These are phyloP conservation scores for Isaurus tuberculatus DNA, from an alignment of 92 coral and sea anemone genomes.

Conservation along the genomic window DNA sequence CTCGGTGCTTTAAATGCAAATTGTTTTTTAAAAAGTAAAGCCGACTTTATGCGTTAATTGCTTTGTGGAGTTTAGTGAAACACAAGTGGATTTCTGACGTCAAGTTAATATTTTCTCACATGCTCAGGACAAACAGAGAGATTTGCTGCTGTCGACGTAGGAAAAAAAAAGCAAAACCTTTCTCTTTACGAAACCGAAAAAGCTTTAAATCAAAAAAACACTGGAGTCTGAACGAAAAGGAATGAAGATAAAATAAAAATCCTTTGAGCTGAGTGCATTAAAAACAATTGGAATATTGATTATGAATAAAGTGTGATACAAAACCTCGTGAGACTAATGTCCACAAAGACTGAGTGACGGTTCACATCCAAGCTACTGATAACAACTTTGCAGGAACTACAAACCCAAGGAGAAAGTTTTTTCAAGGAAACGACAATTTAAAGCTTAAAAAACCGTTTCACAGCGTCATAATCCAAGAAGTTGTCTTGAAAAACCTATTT, in stretches of 20 bases:
- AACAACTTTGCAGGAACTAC: background rate
- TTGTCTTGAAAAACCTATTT: conserved; percentile 6
- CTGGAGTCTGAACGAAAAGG: too few relatives aligned
- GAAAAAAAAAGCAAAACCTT: background rate
- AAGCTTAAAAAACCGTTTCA: conserved; percentile 5
- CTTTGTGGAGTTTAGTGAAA: background rate
- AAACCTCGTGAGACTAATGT: too few relatives aligned
- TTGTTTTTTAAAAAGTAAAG: background rate
- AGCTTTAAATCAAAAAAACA: too few relatives aligned
- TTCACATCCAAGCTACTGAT: background rate
- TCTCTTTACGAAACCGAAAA: too few relatives aligned
- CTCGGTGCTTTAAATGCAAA: conserved; percentile 22
- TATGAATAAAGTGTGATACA: too few relatives aligned
- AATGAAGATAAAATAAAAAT: too few relatives aligned
- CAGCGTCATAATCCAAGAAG: background rate
- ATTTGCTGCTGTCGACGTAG: background rate
- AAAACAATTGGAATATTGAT: too few relatives aligned
- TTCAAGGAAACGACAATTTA: background rate
- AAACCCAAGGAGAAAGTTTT: background rate
- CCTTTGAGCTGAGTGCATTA: too few relatives aligned
- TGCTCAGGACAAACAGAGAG: background rate
- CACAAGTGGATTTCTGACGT: background rate
- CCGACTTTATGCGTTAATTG: background rate
- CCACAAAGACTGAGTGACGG: background rate
- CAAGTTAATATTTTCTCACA: background rate